Percentiles rank a stretch among this genome's conserved stretches.
Evolutionary conservation across 2,113 vertebrate species (phyloP).

Genomic region (Serilophus lunatus): DNA sequence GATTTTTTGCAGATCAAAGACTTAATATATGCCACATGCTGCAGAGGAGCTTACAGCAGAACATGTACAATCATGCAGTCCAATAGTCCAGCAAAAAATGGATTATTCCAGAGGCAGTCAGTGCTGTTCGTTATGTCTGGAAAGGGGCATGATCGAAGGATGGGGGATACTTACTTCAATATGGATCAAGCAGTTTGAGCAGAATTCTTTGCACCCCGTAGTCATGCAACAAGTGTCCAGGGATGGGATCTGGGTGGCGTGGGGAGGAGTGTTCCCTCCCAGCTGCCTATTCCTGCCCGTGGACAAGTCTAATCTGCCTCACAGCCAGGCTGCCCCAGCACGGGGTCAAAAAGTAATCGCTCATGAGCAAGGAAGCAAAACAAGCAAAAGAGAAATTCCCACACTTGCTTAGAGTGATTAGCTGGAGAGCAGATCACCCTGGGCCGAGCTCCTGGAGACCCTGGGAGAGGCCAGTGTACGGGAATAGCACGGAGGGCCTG

Average conservation of each 20-base stretch:
- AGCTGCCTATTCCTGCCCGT: background rate
- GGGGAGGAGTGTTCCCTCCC: background rate
- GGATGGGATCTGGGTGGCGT: background rate
- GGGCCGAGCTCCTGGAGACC: background rate
- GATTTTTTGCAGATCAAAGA: constrained; percentile 5
- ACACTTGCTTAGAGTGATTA: background rate
- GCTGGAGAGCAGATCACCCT: background rate
- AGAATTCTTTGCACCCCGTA: background rate
- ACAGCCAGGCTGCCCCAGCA: accelerated
- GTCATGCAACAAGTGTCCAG: accelerated
- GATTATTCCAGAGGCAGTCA: background rate
- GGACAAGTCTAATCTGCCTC: background rate
- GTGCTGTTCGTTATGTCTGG: background rate
- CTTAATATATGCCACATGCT: background rate
- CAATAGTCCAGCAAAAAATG: background rate
- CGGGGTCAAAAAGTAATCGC: background rate
- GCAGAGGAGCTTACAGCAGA: background rate
- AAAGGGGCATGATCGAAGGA: background rate
- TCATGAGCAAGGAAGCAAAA: background rate
- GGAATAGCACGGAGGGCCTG: background rate
- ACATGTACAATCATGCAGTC: background rate
- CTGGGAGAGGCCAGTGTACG: background rate
- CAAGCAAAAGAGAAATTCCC: background rate
- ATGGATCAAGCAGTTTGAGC: background rate
- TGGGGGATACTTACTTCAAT: background rate